Evolutionary conservation across 1,140 invertebrate species (phyloP).

Genomic region (Ctenoplectra terminalis): DNA sequence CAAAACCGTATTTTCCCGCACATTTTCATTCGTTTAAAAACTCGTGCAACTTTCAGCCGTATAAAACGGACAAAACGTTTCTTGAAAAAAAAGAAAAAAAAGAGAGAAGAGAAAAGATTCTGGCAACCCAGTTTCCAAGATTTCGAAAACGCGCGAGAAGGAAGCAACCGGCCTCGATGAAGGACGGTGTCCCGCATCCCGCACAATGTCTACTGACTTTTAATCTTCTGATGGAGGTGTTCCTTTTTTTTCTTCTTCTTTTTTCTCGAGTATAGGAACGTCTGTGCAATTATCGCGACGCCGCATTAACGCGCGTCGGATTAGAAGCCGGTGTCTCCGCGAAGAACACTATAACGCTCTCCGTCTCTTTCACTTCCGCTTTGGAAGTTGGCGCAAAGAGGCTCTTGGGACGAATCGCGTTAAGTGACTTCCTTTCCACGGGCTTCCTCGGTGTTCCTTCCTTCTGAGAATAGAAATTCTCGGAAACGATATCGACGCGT

Average conservation of each 20-base stretch:
- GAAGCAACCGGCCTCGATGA: not conserved
- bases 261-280: conserved; percentile 15
- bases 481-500: not conserved
- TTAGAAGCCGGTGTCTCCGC: conserved; percentile 28
- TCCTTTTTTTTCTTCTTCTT: not conserved
- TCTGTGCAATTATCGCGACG: conserved; percentile 47
- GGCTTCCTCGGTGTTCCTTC: not conserved
- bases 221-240: conserved; percentile 57
- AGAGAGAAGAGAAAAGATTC: not conserved
- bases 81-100: not conserved
- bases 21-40: not conserved
- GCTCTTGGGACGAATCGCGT: conserved; percentile 10
- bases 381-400: conserved; percentile 18
- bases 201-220: conserved; percentile 45
- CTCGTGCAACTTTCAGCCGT: no score
- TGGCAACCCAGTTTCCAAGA: not conserved
- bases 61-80: no score
- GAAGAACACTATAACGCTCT: conserved; percentile 1
- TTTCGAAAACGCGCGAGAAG: not conserved
- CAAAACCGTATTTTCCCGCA: no score
- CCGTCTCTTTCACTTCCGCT: conserved; percentile 9
- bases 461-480: not conserved
- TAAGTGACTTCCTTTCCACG: not conserved
- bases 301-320: conserved; percentile 26
- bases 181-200: not conserved